Percentiles rank a stretch among this genome's conserved stretches.
These are phyloP conservation scores for Xerus inauris DNA, from an alignment of 2,113 vertebrate species.

Conservation along the genomic window DNA sequence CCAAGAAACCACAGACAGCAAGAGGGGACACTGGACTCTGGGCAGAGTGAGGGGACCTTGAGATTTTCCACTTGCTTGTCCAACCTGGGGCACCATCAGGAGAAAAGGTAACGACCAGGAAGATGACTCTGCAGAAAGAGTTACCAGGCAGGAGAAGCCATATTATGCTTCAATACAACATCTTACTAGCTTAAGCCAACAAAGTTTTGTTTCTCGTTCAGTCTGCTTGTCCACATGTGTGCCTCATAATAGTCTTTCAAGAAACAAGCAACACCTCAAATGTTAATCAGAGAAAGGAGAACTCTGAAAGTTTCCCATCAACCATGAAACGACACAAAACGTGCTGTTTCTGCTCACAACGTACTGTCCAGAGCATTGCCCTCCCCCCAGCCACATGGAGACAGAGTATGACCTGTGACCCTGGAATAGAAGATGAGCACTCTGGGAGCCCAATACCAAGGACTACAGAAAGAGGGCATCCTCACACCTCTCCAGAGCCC, in stretches of 20 bases:
- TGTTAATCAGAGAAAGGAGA: neutral
- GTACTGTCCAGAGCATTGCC: neutral
- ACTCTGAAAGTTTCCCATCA: neutral
- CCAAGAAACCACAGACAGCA: neutral
- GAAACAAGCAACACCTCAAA: neutral
- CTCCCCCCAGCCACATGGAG: neutral
- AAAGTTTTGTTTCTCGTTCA: neutral
- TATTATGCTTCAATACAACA: neutral
- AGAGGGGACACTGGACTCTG: neutral
- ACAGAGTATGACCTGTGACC: neutral
- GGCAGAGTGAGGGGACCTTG: neutral
- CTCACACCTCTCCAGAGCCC: neutral
- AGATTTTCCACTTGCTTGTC: neutral
- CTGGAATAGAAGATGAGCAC: neutral
- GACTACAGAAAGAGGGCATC: neutral
- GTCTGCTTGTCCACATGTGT: neutral
- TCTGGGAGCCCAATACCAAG: neutral
- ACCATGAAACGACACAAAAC: neutral
- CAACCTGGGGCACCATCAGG: neutral
- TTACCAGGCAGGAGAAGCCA: neutral
- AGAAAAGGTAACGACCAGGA: neutral
- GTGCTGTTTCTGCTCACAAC: neutral
- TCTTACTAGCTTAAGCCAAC: neutral
- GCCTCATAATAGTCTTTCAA: neutral
- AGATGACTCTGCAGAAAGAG: neutral